These are phyloP conservation scores for Diadegma fenestrale DNA, from an alignment of 2,888 invertebrate species.

Conservation along the genomic window DNA sequence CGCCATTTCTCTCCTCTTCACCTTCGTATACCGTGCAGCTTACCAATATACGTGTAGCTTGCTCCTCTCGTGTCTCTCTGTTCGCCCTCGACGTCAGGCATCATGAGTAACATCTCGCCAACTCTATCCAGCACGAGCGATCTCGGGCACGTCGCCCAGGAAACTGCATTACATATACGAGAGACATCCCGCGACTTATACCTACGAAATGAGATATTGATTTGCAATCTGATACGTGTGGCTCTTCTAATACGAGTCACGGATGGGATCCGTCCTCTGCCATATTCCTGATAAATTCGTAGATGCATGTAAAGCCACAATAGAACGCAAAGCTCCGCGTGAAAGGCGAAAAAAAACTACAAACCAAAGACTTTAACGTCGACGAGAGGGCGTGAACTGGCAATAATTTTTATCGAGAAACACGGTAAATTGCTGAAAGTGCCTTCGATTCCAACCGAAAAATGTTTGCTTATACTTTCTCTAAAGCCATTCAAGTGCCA, in stretches of 20 bases:
- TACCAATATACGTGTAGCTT: conserved; percentile 44
- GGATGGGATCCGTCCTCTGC: conserved; percentile 20
- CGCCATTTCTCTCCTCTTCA: conserved; percentile 55
- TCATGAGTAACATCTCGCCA: conserved; percentile 57
- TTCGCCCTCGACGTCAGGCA: conserved; percentile 57
- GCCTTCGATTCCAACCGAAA: background rate
- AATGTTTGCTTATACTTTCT: conserved; percentile 1
- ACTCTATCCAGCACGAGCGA: conserved; percentile 43
- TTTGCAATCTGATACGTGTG: conserved; percentile 80
- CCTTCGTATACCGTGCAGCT: conserved; percentile 31
- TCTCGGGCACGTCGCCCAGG: conserved; percentile 72
- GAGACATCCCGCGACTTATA: conserved; percentile 79
- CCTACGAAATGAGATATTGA: conserved; percentile 82
- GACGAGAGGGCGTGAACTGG: background rate
- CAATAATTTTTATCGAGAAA: background rate
- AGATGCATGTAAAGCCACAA: background rate
- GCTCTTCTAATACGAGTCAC: conserved; percentile 56
- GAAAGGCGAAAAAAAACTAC: background rate
- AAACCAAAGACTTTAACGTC: background rate
- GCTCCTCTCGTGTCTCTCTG: conserved; percentile 48
- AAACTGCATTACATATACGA: conserved; percentile 80
- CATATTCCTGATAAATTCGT: conserved; percentile 6
- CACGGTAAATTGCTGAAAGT: background rate
- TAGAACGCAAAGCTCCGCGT: background rate
- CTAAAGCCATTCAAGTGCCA: conserved; percentile 17